A percentile compares a stretch with the other conserved stretches of the same genome.
Evolutionary conservation across 2,113 vertebrate species (phyloP).

Genomic region (Lampris megalopsis): DNA sequence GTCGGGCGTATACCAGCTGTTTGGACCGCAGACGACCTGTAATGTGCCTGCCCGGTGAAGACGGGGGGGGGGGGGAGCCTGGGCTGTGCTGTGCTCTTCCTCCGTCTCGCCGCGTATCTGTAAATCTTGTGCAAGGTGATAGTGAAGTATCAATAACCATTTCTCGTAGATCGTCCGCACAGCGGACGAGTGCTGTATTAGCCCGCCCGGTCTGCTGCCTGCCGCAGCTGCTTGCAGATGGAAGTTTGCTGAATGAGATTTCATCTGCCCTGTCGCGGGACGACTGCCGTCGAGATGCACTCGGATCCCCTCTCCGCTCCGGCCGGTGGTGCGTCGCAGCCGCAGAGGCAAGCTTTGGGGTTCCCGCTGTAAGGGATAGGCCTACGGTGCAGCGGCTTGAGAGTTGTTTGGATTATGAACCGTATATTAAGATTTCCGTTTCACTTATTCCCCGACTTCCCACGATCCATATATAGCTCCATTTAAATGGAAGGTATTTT

Average conservation of each 20-base stretch:
- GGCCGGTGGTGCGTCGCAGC: neutral
- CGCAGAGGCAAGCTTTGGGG: neutral
- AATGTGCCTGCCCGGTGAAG: conserved; percentile 23
- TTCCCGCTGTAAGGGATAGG: conserved; percentile 4
- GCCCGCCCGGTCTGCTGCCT: conserved; percentile 6
- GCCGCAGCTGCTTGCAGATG: conserved; percentile 41
- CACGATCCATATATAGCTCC: conserved; percentile 17
- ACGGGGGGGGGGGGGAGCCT: too few relatives aligned
- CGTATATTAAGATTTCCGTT: conserved; percentile 33
- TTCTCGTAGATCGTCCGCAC: neutral
- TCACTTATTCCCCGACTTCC: conserved; percentile 45
- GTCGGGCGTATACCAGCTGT: conserved; percentile 63
- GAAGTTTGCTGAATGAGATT: conserved; percentile 56
- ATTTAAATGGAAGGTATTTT: conserved; percentile 45
- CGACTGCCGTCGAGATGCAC: conserved; percentile 15
- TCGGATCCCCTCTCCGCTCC: neutral
- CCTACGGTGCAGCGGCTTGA: conserved; percentile 8
- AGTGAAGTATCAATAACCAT: neutral
- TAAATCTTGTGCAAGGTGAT: conserved; percentile 10
- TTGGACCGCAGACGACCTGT: conserved; percentile 38
- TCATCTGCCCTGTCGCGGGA: conserved; percentile 27
- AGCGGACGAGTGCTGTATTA: neutral
- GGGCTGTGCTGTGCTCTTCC: neutral
- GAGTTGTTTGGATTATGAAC: conserved; percentile 2
- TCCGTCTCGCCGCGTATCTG: conserved; percentile 19